phyloP scores from a whole-genome alignment of 2,797 vertebrate species.

The Typhlichthys subterraneus region DNA sequence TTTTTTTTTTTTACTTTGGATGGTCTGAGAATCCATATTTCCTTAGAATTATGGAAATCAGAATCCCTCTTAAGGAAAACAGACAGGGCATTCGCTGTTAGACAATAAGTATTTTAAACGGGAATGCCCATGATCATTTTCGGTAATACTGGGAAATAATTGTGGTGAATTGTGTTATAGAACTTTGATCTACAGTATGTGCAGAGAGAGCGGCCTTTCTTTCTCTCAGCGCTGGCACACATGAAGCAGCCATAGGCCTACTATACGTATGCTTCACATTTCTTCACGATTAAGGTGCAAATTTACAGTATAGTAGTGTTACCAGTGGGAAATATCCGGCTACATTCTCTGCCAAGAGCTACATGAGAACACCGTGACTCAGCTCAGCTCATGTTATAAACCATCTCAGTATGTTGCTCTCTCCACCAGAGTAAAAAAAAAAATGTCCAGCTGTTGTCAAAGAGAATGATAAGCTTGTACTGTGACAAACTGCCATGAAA shows the following conservation, averaged over 20 bases:
- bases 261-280: slow-evolving; percentile 20
- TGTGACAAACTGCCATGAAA: slow-evolving; percentile 29
- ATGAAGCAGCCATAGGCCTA: slow-evolving; percentile 13
- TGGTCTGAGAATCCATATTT: slow-evolving; percentile 42
- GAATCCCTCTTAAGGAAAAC: slow-evolving; percentile 43
- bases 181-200: slow-evolving; percentile 36
- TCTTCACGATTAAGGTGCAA: slow-evolving; percentile 46
- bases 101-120: slow-evolving; percentile 25
- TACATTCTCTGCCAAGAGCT: slow-evolving; percentile 29
- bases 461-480: slow-evolving; percentile 25
- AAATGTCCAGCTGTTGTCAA: slow-evolving; percentile 56
- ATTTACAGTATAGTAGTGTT: slow-evolving; percentile 28
- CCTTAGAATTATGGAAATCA: slow-evolving; percentile 57
- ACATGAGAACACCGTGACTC: slow-evolving; percentile 47
- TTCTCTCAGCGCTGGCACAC: slow-evolving; percentile 28
- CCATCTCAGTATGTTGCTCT: slow-evolving; percentile 13
- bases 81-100: slow-evolving; percentile 6
- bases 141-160: slow-evolving; percentile 30
- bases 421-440: slow-evolving; percentile 35
- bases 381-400: slow-evolving; percentile 27
- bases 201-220: neutral
- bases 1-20: no score
- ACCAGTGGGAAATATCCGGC: slow-evolving; percentile 34
- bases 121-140: slow-evolving; percentile 28
- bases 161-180: slow-evolving; percentile 20